Evolutionary conservation across 2,113 vertebrate species (phyloP).

Genomic region (Meles meles): DNA sequence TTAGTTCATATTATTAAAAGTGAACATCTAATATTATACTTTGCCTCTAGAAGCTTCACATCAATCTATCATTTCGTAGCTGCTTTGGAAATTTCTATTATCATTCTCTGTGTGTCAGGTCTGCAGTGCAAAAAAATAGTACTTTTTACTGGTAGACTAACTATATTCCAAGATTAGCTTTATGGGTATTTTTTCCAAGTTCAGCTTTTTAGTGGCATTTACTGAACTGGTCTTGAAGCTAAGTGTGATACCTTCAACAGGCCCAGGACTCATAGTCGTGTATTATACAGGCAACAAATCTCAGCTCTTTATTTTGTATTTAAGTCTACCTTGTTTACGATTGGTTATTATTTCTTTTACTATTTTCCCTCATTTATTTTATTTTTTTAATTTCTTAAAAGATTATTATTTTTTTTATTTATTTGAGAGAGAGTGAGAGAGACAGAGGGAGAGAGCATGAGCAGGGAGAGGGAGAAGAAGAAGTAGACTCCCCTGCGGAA

Average conservation of each 20-base stretch:
- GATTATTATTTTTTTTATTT: too few species aligned
- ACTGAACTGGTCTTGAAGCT: neutral
- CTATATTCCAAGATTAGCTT: slow-evolving; percentile 29
- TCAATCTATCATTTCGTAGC: neutral
- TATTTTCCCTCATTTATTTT: neutral
- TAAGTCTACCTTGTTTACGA: neutral
- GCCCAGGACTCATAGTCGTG: neutral
- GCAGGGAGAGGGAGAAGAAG: too few species aligned
- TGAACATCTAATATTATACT: neutral
- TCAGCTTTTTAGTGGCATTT: neutral
- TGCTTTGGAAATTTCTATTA: slow-evolving; percentile 29
- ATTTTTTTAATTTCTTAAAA: too few species aligned
- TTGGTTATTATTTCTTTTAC: slow-evolving; percentile 17
- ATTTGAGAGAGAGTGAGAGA: too few species aligned
- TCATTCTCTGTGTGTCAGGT: neutral
- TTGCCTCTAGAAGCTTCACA: neutral
- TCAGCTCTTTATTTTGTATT: neutral
- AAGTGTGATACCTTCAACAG: neutral
- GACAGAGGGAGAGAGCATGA: too few species aligned
- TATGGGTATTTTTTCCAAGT: slow-evolving; percentile 16
- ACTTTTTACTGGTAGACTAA: neutral
- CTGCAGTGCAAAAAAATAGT: neutral
- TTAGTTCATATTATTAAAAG: slow-evolving; percentile 10
- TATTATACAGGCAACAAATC: neutral
- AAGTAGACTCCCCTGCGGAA: too few species aligned